Evolutionary conservation across 2,888 invertebrate species (phyloP).

Genomic region (Elegia similella): DNA sequence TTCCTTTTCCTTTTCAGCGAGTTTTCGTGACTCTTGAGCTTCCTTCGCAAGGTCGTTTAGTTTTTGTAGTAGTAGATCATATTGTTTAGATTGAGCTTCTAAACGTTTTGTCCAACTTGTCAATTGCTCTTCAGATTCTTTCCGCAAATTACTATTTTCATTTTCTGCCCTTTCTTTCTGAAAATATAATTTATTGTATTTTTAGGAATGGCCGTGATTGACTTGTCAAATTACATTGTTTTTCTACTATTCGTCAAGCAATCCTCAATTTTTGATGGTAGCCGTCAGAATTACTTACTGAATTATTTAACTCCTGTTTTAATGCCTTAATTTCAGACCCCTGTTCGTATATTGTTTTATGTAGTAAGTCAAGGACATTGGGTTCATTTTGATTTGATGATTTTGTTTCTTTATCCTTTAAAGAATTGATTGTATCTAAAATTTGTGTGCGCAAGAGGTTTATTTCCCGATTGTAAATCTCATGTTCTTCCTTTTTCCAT

Average conservation of each 20-base stretch:
- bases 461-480: slow-evolving; percentile 78
- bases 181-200: slow-evolving; percentile 18
- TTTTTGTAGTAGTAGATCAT: slow-evolving; percentile 60
- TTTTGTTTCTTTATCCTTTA: slow-evolving; percentile 50
- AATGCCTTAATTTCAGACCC: slow-evolving; percentile 73
- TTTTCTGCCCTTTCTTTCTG: slow-evolving; percentile 49
- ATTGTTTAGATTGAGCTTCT: slow-evolving; percentile 63
- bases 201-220: not conserved
- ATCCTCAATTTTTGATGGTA: too few relatives aligned
- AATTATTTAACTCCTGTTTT: slow-evolving; percentile 68
- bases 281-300: slow-evolving; percentile 41
- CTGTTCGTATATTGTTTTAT: slow-evolving; percentile 72
- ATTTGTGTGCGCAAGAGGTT: slow-evolving; percentile 65
- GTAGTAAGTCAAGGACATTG: slow-evolving; percentile 59
- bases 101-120: slow-evolving; percentile 57
- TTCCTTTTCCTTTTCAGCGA: slow-evolving; percentile 55
- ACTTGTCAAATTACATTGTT: too few relatives aligned
- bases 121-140: slow-evolving; percentile 58
- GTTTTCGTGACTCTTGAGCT: slow-evolving; percentile 54
- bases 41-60: slow-evolving; percentile 60
- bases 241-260: too few relatives aligned
- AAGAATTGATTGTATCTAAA: slow-evolving; percentile 55
- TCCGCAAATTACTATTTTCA: slow-evolving; percentile 48
- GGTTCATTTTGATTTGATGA: slow-evolving; percentile 40
- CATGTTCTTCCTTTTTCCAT: slow-evolving; percentile 78